A percentile compares a stretch with the other conserved stretches of the same genome.
Evolutionary conservation across 2,888 invertebrate species (phyloP).

Genomic region (Caprella mutica): DNA sequence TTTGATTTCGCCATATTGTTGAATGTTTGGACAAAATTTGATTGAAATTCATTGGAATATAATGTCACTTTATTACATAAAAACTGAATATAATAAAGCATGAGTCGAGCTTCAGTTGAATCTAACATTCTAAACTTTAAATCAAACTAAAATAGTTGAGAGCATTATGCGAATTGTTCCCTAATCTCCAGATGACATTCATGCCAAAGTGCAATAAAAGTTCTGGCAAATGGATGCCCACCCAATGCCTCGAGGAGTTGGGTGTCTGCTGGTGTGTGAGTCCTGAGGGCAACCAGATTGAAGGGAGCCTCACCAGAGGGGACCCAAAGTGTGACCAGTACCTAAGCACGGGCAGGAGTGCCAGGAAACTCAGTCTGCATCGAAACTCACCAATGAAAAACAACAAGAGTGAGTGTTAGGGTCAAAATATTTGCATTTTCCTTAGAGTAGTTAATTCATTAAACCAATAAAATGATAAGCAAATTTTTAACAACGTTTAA

Average conservation of each 20-base stretch:
- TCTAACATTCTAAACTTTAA: too few species aligned
- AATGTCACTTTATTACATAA: too few species aligned
- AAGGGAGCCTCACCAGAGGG: constrained; percentile 56
- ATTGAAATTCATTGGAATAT: too few species aligned
- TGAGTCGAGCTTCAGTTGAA: too few species aligned
- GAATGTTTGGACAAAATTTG: too few species aligned
- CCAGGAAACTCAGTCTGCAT: too few species aligned
- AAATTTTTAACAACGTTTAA: not conserved
- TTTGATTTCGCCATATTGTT: too few species aligned
- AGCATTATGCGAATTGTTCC: not conserved
- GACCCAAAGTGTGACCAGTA: constrained; percentile 65
- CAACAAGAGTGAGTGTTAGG: constrained; percentile 28
- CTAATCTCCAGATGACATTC: constrained; percentile 52
- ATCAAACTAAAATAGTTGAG: too few species aligned
- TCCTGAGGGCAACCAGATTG: constrained; percentile 33
- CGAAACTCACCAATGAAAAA: constrained; percentile 10
- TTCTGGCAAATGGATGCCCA: constrained; percentile 65
- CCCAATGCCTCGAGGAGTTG: constrained; percentile 64
- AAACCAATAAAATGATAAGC: not conserved
- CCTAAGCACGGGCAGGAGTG: constrained; percentile 62
- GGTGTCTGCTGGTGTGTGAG: constrained; percentile 71
- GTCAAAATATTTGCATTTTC: too few species aligned
- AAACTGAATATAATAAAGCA: too few species aligned
- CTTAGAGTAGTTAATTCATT: not conserved
- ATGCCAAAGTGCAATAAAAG: constrained; percentile 61